These are phyloP conservation scores for Drosophila ezoana DNA, from an alignment of 2,888 invertebrate species.

Conservation along the genomic window DNA sequence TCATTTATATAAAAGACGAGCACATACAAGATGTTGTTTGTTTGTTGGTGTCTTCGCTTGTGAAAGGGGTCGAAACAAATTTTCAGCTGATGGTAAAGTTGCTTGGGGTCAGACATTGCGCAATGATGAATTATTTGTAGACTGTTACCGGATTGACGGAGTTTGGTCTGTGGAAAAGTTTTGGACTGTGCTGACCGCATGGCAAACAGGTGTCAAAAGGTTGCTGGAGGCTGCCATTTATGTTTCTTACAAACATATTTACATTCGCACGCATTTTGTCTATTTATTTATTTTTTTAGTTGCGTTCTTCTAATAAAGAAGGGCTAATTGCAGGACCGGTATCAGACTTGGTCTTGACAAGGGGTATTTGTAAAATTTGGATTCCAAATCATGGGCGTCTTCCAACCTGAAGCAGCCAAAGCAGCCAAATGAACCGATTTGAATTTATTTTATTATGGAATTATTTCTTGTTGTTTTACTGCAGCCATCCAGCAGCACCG, in stretches of 20 bases:
- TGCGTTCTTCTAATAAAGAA: neutral
- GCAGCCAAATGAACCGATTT: slow-evolving; percentile 22
- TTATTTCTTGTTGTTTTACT: slow-evolving; percentile 33
- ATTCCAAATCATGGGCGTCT: slow-evolving; percentile 50
- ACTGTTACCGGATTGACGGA: slow-evolving; percentile 45
- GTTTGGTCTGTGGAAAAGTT: neutral
- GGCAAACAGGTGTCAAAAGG: slow-evolving; percentile 81
- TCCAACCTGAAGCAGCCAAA: slow-evolving; percentile 54
- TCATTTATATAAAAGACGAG: slow-evolving; percentile 76
- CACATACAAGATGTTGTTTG: slow-evolving; percentile 44
- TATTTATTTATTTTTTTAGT: neutral
- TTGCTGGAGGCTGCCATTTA: slow-evolving; percentile 35
- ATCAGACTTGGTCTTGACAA: slow-evolving; percentile 19
- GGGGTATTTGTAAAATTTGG: slow-evolving; percentile 69
- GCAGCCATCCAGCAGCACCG: slow-evolving; percentile 19
- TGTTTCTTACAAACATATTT: slow-evolving; percentile 1
- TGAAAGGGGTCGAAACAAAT: slow-evolving; percentile 49
- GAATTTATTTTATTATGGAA: slow-evolving; percentile 78
- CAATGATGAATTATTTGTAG: slow-evolving; percentile 81
- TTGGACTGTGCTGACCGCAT: slow-evolving; percentile 37
- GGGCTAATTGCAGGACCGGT: slow-evolving; percentile 30
- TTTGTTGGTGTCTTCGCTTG: slow-evolving; percentile 37
- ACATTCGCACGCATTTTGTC: slow-evolving; percentile 11
- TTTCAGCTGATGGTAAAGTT: slow-evolving; percentile 48
- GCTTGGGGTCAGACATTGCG: slow-evolving; percentile 54